Evolutionary conservation across 2,113 vertebrate species (phyloP).

Genomic region (Pyrgilauda ruficollis): DNA sequence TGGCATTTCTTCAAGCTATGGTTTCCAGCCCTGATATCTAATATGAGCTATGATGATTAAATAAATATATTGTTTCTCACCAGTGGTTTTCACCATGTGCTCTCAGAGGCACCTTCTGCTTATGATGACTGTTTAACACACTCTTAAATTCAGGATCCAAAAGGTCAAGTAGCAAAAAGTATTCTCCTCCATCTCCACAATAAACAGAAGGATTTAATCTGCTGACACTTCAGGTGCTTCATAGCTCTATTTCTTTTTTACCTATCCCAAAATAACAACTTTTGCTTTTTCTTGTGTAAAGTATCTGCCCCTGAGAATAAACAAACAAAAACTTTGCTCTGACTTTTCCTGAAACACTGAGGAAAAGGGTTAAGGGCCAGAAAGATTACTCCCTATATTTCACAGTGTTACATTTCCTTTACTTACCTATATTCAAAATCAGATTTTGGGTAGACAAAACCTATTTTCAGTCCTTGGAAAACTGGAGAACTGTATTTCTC

Average conservation of each 20-base stretch:
- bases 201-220: slow-evolving; percentile 28
- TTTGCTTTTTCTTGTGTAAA: neutral
- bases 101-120: neutral
- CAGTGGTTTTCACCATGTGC: neutral
- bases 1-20: neutral
- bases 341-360: neutral
- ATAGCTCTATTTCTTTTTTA: neutral
- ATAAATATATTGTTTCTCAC: slow-evolving; percentile 22
- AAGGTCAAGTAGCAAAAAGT: slow-evolving; percentile 32
- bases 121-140: neutral
- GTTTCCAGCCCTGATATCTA: neutral
- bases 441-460: neutral
- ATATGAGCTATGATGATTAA: neutral
- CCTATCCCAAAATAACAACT: neutral
- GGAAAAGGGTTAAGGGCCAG: neutral
- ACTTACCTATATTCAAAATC: neutral
- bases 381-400: neutral
- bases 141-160: slow-evolving; percentile 9
- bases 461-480: neutral
- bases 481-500: neutral
- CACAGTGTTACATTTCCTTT: neutral
- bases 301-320: neutral
- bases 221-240: neutral
- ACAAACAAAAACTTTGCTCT: neutral
- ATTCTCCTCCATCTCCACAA: neutral